A percentile compares a stretch with the other conserved stretches of the same genome.
Evolutionary conservation across 2,113 vertebrate species (phyloP).

Genomic region (Butorides virescens): DNA sequence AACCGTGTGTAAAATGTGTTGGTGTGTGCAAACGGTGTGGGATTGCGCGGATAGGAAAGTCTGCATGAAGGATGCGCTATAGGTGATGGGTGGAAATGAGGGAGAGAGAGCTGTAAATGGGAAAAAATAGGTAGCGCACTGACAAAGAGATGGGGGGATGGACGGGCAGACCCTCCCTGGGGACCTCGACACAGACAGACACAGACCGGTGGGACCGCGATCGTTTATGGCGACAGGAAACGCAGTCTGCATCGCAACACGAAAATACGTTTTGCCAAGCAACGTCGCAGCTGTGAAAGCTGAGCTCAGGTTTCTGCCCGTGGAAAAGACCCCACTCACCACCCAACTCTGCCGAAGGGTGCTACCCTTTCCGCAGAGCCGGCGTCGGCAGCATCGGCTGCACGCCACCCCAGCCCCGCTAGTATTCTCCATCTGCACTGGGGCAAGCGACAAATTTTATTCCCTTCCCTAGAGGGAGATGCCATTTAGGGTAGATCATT

Average conservation of each 20-base stretch:
- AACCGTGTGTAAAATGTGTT: fast-evolving
- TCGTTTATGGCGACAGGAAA: fast-evolving
- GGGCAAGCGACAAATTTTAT: not conserved
- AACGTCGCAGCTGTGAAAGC: not conserved
- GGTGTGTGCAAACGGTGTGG: fast-evolving
- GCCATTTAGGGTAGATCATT: conserved; percentile 32
- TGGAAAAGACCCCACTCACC: not conserved
- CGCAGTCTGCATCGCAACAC: fast-evolving
- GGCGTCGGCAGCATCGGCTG: not conserved
- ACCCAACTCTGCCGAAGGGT: not conserved
- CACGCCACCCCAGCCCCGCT: fast-evolving
- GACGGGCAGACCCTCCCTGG: not conserved
- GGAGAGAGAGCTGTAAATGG: not conserved
- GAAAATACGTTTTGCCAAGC: not conserved
- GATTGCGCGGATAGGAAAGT: fast-evolving
- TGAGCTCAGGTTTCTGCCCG: not conserved
- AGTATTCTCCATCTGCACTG: not conserved
- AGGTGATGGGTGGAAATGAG: not conserved
- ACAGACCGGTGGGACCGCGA: fast-evolving
- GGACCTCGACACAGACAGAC: not conserved
- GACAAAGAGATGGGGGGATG: not conserved
- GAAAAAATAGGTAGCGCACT: not conserved
- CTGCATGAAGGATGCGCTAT: fast-evolving
- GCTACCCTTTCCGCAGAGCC: not conserved
- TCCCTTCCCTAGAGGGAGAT: conserved; percentile 23